Conservation (phyloP, 2,888 invertebrate genomes). For the Rotaria macrura region DNA sequence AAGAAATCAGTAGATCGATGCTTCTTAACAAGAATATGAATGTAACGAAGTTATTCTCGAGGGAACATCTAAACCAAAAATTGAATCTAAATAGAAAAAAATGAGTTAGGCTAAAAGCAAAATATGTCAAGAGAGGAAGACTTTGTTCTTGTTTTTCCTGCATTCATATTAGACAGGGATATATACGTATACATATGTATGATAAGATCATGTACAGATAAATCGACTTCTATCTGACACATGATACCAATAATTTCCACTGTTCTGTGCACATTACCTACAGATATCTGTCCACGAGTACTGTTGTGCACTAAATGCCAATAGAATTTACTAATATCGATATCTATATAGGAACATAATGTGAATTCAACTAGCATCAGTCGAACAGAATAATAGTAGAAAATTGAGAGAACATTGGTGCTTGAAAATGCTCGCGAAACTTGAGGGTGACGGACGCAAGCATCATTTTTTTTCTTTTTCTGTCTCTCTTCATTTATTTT, state of each 20-base stretch:
- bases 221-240: not conserved
- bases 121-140: not conserved
- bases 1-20: not conserved
- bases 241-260: not conserved
- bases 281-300: not conserved
- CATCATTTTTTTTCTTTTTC: not conserved
- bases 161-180: not conserved
- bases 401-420: not conserved
- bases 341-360: not conserved
- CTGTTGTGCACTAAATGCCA: not conserved
- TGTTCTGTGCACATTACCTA: not conserved
- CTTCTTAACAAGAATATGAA: not conserved
- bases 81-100: constrained; percentile 2
- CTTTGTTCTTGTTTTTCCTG: not conserved
- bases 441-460: not conserved
- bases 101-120: not conserved
- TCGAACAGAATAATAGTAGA: not conserved
- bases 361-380: not conserved
- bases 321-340: not conserved
- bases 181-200: not conserved
- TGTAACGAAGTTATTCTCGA: not conserved
- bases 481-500: not conserved
- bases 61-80: not conserved
- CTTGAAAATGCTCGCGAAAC: not conserved
- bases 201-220: not conserved